phyloP scores from a whole-genome alignment of 2,113 vertebrate genomes.

The Indicator maculatus region DNA sequence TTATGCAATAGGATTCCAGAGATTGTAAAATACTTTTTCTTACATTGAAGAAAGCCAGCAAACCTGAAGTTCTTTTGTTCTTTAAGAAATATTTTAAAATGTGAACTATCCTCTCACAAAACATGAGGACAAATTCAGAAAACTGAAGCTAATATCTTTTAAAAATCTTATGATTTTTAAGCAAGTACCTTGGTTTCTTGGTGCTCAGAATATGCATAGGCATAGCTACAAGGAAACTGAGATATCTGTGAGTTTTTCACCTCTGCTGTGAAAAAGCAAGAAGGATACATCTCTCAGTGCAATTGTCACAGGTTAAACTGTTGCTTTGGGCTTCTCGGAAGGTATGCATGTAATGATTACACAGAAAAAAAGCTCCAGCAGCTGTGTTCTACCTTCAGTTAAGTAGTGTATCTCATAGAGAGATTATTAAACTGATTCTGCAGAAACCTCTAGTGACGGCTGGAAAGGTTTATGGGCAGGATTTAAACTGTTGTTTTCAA shows the following conservation, averaged over 20 bases:
- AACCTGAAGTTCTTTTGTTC: not conserved
- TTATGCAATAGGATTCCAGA: not conserved
- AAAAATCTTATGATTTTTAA: not conserved
- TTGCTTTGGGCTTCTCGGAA: not conserved
- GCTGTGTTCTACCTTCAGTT: not conserved
- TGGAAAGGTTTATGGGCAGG: not conserved
- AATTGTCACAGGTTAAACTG: not conserved
- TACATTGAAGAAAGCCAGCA: not conserved
- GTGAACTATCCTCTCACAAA: not conserved
- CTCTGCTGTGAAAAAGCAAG: not conserved
- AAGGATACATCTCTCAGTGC: not conserved
- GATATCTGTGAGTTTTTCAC: not conserved
- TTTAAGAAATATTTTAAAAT: not conserved
- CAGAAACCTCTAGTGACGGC: constrained; percentile 2
- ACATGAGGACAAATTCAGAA: not conserved
- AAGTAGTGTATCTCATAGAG: not conserved
- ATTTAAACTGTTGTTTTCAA: constrained; percentile 19
- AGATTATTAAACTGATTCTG: not conserved
- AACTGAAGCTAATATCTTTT: not conserved
- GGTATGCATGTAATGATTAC: not conserved
- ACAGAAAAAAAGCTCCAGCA: not conserved
- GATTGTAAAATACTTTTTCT: not conserved
- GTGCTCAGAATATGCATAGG: not conserved
- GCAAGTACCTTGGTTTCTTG: not conserved
- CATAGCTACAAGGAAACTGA: not conserved